Evolutionary conservation across 2,888 invertebrate genomes (phyloP), one percentile per base, ranked within the genome.

Genomic region (Tetragonisca angustula): DNA sequence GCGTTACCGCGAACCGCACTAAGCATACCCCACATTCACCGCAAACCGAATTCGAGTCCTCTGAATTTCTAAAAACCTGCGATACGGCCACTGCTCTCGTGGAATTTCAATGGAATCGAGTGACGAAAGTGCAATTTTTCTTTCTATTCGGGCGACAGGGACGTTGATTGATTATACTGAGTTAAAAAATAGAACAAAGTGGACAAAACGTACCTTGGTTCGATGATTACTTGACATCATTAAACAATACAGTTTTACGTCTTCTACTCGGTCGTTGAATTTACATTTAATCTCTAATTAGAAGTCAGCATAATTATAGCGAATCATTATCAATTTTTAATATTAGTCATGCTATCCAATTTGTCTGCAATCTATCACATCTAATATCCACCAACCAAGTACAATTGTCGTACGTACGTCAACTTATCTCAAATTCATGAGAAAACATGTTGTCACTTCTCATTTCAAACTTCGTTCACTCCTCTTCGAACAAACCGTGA

Each of bases 1-100:
- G 52, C 70, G 70, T 43, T 19, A 70, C 76, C 76, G 52, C 76
- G 62, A 52, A 76, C 76, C 76, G 36, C 70, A 52, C 17, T 52
- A 27, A 62, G 70, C 70, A 5, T 24, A 24, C 9, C 24, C 21
- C 24, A 21, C 62, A 70, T 70, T 64, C 62, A 54, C 62, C 61
- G 9, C 65, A 75, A 62, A 62, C 54, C 65, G 24, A 74, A 74
- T 74, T 65, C 64, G 74, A 74, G 43, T 43, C 9, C 74, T 13
- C 24, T 43, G 43, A 36, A 65, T 49, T 74, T 65, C 65, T 21
- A 64, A 65, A 74, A 74, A 65, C 24, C 15, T 9, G 52, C 6
- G 43, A 54, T 74, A 36, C 17, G 15, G 43, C 2, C 5, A 24
- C 2, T 24, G 65, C 17, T 19, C 43, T 19, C 43, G 43, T 43